Base-by-base conservation (phyloP, 2,888 invertebrate genomes). In the Idaea aversata region DNA sequence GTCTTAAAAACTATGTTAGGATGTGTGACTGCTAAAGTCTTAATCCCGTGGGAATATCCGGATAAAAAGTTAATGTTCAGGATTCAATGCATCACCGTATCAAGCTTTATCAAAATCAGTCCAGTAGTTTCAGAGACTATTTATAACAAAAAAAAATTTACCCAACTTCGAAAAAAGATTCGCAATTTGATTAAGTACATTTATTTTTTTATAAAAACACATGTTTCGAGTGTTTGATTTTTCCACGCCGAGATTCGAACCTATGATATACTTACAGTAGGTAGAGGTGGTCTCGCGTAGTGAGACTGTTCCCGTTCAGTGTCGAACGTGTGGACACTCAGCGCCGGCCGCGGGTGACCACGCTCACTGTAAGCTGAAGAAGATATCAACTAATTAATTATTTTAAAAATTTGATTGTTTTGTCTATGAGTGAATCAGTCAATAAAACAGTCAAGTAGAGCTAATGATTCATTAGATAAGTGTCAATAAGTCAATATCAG, bases 281-380 rank as follows among this genome's bases (percentile, higher is more conserved):
- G 97, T 76, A 97, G 88, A 36, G 97, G 96, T 67, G 97, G 97
- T 38, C 96, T 70, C 0, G 91, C 87, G 68, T 90, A 91, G 57
- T 25, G 47, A 16, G 61, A 15, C 61, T 35, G 61, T 6, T 62
- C 62, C 13, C 62, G 38, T 3, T 69, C 67, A 4, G 47, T 59
- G 15, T 71, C 69, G 81, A 90, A 91, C 77, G 98, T 97, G 87
- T 97, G 97, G 47, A 96, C 97, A 71, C 97, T 97, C 47, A 98
- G 93, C 0, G 98, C 96, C 15, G 98, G 96, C 68, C 98, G 94
- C 71, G 96, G 95, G 90, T 97, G 97, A 0, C 95, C 96, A 79
- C 97, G 96, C 87, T 97, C 97, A 34, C 58, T 59, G 83, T 98
- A 98, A 7, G 96, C 97, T 96, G 83, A 68, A 67, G 58, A 15